Conservation (phyloP, 2,888 invertebrate genomes). For the Lithophane ornitopus region DNA sequence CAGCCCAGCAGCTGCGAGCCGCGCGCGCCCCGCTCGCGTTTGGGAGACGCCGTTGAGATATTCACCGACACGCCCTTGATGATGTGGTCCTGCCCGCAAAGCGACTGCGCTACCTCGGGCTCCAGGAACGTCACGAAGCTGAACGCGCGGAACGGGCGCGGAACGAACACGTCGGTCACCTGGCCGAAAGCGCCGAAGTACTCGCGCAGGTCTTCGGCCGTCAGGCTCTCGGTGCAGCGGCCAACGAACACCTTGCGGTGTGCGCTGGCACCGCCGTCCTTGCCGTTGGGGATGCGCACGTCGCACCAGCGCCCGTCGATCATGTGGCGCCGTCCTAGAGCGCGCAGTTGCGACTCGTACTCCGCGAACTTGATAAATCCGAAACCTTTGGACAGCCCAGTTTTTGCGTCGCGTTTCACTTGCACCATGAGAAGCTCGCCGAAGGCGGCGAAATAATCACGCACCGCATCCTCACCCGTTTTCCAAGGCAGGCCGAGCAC, state of each 20-base stretch:
- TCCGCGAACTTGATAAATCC: constrained; percentile 93
- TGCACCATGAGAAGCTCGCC: constrained; percentile 92
- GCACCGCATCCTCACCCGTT: constrained; percentile 93
- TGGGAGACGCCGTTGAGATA: constrained; percentile 96
- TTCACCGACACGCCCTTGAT: constrained; percentile 96
- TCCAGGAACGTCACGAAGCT: constrained; percentile 96
- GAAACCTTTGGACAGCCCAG: constrained; percentile 93
- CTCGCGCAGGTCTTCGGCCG: constrained; percentile 94
- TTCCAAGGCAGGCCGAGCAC: constrained; percentile 95
- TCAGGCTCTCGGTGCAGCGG: constrained; percentile 95
- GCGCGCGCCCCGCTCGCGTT: constrained; percentile 89
- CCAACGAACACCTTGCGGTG: constrained; percentile 96
- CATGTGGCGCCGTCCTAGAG: constrained; percentile 92
- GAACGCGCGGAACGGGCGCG: constrained; percentile 95
- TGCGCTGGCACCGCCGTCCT: constrained; percentile 92
- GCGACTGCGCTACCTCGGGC: constrained; percentile 94
- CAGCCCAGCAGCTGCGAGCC: constrained; percentile 75
- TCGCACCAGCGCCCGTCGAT: constrained; percentile 94
- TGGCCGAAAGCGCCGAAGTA: constrained; percentile 95
- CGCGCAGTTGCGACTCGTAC: constrained; percentile 92
- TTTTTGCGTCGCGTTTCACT: constrained; percentile 91
- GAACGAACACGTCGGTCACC: constrained; percentile 96
- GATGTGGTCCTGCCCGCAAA: constrained; percentile 96
- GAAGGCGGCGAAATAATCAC: constrained; percentile 93
- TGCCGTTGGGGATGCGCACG: constrained; percentile 93